Conservation (phyloP, 2,797 vertebrate genomes). For the Lacerta viridis region DNA sequence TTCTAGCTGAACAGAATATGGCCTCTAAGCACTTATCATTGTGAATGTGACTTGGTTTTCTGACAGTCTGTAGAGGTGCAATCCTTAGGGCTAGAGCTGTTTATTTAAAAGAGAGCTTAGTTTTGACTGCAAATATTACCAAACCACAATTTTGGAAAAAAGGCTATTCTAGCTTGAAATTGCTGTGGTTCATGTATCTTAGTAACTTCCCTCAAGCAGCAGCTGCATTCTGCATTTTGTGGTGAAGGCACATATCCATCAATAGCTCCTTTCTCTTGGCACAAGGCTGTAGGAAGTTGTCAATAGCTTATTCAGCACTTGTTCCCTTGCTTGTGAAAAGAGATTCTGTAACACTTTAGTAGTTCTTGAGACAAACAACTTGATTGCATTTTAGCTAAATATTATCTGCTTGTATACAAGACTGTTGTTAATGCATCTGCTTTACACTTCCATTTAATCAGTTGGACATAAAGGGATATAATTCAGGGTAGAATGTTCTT, state of each 20-base stretch:
- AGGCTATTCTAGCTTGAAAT: neutral
- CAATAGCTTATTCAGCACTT: slow-evolving; percentile 25
- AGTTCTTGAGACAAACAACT: neutral
- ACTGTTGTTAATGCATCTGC: neutral
- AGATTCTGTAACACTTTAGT: neutral
- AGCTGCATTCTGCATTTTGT: slow-evolving; percentile 17
- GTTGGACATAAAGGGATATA: neutral
- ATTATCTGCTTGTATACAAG: neutral
- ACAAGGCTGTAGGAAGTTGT: slow-evolving; percentile 41
- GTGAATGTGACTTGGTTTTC: too few relatives aligned
- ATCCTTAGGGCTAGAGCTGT: neutral
- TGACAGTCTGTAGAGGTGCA: neutral
- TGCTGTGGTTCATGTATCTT: slow-evolving; percentile 3
- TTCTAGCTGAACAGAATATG: neutral
- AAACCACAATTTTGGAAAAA: neutral
- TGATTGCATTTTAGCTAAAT: slow-evolving; percentile 7
- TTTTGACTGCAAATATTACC: neutral
- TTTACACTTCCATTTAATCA: neutral
- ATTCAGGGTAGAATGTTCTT: neutral
- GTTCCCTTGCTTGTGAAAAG: neutral
- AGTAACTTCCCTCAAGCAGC: neutral
- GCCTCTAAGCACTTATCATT: neutral
- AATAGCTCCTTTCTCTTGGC: slow-evolving; percentile 13
- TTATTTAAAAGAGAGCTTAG: neutral
- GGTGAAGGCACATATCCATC: neutral